Conservation (phyloP, 2,888 invertebrate genomes). For the Drosophila demipolita region DNA sequence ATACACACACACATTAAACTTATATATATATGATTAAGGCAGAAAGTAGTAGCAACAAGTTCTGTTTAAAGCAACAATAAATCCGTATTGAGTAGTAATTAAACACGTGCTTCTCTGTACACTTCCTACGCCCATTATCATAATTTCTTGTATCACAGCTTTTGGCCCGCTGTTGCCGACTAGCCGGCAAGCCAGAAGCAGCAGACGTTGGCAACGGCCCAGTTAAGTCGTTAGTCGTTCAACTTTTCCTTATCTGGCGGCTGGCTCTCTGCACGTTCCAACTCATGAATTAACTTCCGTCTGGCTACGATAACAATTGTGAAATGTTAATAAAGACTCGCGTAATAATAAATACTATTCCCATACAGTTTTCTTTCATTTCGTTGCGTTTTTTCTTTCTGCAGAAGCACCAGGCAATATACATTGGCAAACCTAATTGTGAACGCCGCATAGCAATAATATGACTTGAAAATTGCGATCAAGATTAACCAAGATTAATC, state of each 20-base stretch:
- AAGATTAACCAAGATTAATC: too few relatives aligned
- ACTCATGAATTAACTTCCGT: slow-evolving; percentile 34
- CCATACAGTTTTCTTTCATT: slow-evolving; percentile 15
- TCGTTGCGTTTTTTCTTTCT: slow-evolving; percentile 6
- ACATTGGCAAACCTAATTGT: not conserved
- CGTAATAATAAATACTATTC: slow-evolving; percentile 7
- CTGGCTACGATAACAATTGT: slow-evolving; percentile 39
- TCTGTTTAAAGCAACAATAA: slow-evolving; percentile 51
- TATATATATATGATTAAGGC: slow-evolving; percentile 46
- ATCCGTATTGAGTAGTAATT: slow-evolving; percentile 46
- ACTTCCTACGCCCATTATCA: not conserved
- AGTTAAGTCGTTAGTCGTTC: not conserved
- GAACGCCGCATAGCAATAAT: too few relatives aligned
- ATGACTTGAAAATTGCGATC: not conserved
- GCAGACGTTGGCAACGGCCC: not conserved
- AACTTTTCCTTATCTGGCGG: slow-evolving; percentile 44
- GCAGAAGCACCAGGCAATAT: slow-evolving; percentile 1
- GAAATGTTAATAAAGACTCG: slow-evolving; percentile 13
- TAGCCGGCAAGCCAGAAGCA: not conserved
- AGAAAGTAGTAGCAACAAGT: slow-evolving; percentile 34
- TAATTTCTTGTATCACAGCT: slow-evolving; percentile 7
- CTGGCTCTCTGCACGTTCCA: slow-evolving; percentile 9
- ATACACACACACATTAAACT: slow-evolving; percentile 13
- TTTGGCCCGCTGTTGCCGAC: slow-evolving; percentile 29
- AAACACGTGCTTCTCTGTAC: slow-evolving; percentile 40